Evolutionary conservation across 2,113 vertebrate species (phyloP), one percentile per base, ranked within the genome.

Genomic region (Nerophis ophidion): DNA sequence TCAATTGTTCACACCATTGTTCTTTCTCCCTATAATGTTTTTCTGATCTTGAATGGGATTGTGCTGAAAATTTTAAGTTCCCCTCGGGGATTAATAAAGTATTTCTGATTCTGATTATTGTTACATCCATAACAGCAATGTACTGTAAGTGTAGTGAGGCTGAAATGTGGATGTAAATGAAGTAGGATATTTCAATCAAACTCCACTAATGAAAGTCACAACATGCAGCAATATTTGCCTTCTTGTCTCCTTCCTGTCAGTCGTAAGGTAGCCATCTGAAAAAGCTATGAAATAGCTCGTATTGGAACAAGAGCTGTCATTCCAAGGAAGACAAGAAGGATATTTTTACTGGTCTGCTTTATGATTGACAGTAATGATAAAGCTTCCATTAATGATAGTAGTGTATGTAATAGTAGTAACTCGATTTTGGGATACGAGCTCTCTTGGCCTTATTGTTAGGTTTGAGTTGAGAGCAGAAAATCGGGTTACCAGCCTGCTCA

Each of bases 271-370:
- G 64, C 62, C 74, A 81, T 81, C 74, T 83, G 75, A 74, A 78
- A 75, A 81, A 81, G 63, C 76, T 61, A 72, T 77, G 77, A 74
- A 77, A 26, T 26, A 83, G 68, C 45, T n/a, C 61, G 75, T 68
- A 77, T 75, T 69, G 72, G 63, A 64, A 74, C 67, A 61, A 68
- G 60, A 49, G 76, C 44, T 62, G 71, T 76, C 72, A 57, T 61
- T 75, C 48, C 26, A 71, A 72, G 71, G 78, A 80, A 80, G 67
- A 70, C 40, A 44, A 56, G 63, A 40, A 48, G 8, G 64, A 58
- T 57, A 56, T 51, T 68, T 67, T 73, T 48, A 44, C 59, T 54
- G 63, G 61, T 26, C 61, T 59, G 72, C 66, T 49, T 44, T 71
- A 74, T 63, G 67, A 75, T 75, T 80, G 69, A 13, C 11, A 62